Percentiles rank a stretch among this genome's conserved stretches.
phyloP scores from a whole-genome alignment of 2,888 invertebrate genomes.

The Pinctada fucata region DNA sequence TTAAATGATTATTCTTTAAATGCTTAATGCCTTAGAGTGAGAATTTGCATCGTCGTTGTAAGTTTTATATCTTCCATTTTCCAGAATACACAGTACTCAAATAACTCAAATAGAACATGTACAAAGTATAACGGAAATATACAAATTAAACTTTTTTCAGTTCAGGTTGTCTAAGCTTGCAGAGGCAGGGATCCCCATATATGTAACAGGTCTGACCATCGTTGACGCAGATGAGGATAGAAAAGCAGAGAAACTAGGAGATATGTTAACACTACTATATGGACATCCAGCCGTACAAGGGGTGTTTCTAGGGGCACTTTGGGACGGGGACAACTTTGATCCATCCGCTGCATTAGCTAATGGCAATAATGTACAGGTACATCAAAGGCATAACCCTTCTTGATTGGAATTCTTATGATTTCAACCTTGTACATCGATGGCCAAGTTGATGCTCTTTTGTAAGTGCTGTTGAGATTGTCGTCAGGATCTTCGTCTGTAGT shows the following conservation, averaged over 20 bases:
- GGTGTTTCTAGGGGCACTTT: background rate
- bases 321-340: slow-evolving; percentile 1
- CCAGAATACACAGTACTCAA: too few species aligned
- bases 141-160: background rate
- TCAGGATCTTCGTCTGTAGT: too few species aligned
- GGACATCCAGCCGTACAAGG: background rate
- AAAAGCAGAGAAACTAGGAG: background rate
- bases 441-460: too few species aligned
- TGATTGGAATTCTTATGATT: too few species aligned
- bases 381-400: too few species aligned
- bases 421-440: too few species aligned
- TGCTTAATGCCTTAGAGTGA: too few species aligned
- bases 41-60: too few species aligned
- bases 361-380: background rate
- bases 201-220: background rate
- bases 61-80: too few species aligned
- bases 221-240: background rate
- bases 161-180: background rate
- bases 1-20: too few species aligned
- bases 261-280: background rate
- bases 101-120: too few species aligned
- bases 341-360: background rate
- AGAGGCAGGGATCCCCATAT: background rate
- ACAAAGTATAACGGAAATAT: background rate
- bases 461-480: too few species aligned